Evolutionary conservation across 1,140 invertebrate species (phyloP).

Genomic region (Drosophila simulans): DNA sequence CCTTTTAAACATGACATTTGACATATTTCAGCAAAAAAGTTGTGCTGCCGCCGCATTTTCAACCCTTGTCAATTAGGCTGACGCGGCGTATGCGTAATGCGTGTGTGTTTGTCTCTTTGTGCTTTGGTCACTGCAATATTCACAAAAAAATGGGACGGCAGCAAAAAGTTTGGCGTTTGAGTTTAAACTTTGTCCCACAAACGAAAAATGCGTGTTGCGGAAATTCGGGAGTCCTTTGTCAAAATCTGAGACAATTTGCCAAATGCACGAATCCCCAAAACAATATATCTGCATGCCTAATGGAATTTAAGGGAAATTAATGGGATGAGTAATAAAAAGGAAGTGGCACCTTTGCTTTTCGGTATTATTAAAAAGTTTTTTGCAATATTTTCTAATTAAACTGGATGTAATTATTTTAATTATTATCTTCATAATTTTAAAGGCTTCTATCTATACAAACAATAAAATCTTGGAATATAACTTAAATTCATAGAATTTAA

Average conservation of each 20-base stretch:
- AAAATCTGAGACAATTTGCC: constrained; percentile 57
- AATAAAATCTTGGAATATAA: background rate
- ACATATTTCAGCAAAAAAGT: constrained; percentile 74
- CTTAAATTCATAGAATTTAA: background rate
- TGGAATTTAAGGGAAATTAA: constrained; percentile 32
- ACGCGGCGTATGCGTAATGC: constrained; percentile 75
- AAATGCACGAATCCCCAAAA: constrained; percentile 31
- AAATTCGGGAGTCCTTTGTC: constrained; percentile 47
- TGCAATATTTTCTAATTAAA: background rate
- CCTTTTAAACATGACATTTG: constrained; percentile 66
- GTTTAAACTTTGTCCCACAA: constrained; percentile 56
- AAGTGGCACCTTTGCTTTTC: background rate
- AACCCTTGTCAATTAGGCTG: constrained; percentile 81
- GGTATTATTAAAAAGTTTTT: background rate
- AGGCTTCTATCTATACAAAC: background rate
- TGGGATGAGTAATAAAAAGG: constrained; percentile 10
- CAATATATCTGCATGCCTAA: constrained; percentile 12
- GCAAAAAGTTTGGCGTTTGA: constrained; percentile 61
- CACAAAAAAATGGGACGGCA: constrained; percentile 49
- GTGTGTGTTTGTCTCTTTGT: constrained; percentile 26
- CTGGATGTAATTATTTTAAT: too few species aligned
- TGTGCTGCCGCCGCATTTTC: constrained; percentile 63
- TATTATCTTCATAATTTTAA: background rate
- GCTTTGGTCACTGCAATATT: constrained; percentile 44
- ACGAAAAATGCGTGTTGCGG: constrained; percentile 36